Percentiles rank a stretch among this genome's conserved stretches.
Evolutionary conservation across 2,113 vertebrate species (phyloP).

Genomic region (Telmatochromis sp.): DNA sequence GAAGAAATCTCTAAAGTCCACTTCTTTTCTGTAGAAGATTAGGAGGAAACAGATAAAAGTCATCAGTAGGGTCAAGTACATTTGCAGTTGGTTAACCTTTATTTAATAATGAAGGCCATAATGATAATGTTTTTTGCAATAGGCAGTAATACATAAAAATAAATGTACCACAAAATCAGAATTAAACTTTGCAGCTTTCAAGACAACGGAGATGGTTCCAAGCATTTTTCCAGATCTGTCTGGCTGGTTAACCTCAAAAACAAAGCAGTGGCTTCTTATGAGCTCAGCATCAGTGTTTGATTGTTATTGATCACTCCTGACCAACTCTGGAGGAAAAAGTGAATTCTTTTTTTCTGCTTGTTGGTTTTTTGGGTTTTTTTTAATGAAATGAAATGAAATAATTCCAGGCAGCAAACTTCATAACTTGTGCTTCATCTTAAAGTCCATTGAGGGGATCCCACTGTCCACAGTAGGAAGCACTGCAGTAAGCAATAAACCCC

Average conservation of each 20-base stretch:
- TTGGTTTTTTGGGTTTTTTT: fast-evolving
- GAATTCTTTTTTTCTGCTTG: not conserved
- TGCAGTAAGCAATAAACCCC: not conserved
- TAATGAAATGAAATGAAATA: not conserved
- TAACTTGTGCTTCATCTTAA: not conserved
- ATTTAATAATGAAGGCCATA: not conserved
- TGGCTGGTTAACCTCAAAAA: not conserved
- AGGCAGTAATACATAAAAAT: not conserved
- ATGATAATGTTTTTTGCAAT: not conserved
- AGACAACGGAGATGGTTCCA: not conserved
- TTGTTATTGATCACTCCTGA: not conserved
- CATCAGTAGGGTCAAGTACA: not conserved
- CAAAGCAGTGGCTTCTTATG: not conserved
- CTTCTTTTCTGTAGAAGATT: not conserved
- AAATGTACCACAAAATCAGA: not conserved
- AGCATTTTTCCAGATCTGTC: not conserved
- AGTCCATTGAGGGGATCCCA: not conserved
- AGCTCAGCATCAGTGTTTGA: not conserved
- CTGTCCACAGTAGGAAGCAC: not conserved
- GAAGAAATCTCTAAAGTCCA: not conserved
- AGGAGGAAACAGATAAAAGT: not conserved
- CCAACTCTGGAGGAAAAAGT: not conserved
- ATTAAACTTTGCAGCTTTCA: not conserved
- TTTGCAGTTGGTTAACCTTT: not conserved
- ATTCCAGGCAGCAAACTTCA: not conserved